Conservation (phyloP, 2,113 vertebrate species). For the Nesogale talazaci region DNA sequence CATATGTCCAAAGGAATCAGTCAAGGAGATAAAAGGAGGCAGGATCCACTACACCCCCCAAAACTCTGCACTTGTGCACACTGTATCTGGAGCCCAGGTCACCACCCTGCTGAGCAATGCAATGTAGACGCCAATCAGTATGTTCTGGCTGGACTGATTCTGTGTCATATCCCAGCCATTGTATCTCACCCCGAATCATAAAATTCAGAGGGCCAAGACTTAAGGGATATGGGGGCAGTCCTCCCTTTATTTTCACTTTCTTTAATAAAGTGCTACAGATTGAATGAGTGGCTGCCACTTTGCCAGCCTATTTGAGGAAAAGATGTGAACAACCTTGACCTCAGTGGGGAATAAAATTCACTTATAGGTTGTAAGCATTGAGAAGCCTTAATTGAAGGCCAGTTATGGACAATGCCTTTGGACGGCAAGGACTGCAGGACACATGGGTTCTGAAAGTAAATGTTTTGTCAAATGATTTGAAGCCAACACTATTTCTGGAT, state of each 20-base stretch:
- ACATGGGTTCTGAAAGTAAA: neutral
- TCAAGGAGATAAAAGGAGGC: constrained; percentile 41
- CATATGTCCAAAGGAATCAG: constrained; percentile 56
- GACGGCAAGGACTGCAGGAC: no score
- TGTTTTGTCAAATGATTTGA: neutral
- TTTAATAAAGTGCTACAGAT: neutral
- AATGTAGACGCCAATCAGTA: neutral
- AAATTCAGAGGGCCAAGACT: no score
- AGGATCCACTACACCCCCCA: neutral
- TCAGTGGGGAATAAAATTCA: neutral
- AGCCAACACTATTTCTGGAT: neutral
- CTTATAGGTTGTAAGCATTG: neutral
- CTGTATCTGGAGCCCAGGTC: neutral
- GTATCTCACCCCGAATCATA: neutral
- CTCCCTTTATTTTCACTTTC: neutral
- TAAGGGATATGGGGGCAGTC: no score
- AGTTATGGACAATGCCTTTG: neutral
- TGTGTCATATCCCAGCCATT: neutral
- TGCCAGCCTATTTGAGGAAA: constrained; percentile 26
- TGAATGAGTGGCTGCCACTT: neutral
- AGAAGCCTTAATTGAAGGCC: neutral
- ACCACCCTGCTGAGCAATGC: neutral
- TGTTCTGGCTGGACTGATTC: neutral
- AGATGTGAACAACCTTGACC: neutral
- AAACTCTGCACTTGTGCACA: constrained; percentile 9